Base-by-base conservation (phyloP, 2,797 vertebrate genomes). In the Betta splendens region DNA sequence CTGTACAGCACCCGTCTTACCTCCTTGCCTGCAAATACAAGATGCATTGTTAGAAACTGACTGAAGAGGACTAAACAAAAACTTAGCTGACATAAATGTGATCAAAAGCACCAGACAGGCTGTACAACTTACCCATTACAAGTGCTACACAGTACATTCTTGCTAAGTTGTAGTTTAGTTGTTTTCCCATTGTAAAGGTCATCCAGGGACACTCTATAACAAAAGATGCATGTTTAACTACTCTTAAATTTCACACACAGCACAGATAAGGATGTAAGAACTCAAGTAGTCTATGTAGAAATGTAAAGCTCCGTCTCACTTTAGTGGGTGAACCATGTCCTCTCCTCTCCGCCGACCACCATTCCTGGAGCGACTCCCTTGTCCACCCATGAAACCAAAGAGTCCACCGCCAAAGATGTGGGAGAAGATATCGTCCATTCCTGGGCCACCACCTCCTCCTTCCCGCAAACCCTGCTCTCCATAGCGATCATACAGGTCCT, bases 371-470 rank as follows among this genome's bases (percentile, higher is more conserved):
- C 96, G 93, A 46, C 91, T 92, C 23, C 92, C 93, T 68, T 98
- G 97, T 52, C 95, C 95, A 4, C 96, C 96, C 95, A 98, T 98
- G 87, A 99, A 99, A 69, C 95, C 93, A 39, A 99, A 99, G 33
- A 99, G 93, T 22, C 96, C 95, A 10, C 98, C 95, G 2, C 97
- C 96, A 75, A 99, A 99, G 83, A 99, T 99, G 81, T 99, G 98
- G 64, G 98, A 99, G 88, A 99, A 99, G 83, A 99, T 98, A 69
- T 99, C 96, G 35, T 99, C 98, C 97, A 99, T 98, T 57, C 95
- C 95, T 1, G 94, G 91, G 20, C 97, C 92, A 40, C 96, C 96
- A 1, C 95, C 93, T 0, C 98, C 95, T 9, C 96, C 97, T 94
- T 99, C 98, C 77, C 97, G 94, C 65, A 99, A 91, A 3, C 97